Conservation (phyloP, 2,888 invertebrate species). For the Germaria angustata region DNA sequence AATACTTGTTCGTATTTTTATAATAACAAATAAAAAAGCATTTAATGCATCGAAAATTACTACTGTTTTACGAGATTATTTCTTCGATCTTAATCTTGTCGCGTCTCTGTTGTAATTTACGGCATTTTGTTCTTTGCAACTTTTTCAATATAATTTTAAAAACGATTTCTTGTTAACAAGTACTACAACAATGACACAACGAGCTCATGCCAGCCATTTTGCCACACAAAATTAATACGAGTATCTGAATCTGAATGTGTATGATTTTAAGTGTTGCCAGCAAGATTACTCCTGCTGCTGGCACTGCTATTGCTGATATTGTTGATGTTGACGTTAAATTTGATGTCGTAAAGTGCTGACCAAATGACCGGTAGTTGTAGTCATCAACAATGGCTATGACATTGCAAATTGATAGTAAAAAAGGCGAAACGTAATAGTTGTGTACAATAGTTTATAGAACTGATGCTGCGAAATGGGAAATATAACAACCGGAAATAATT, state of each 20-base stretch:
- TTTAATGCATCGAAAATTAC: conserved; percentile 9
- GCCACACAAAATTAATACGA: conserved; percentile 11
- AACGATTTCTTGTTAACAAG: conserved; percentile 38
- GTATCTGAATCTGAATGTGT: background rate
- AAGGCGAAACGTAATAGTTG: conserved; percentile 30
- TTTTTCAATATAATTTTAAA: conserved; percentile 1
- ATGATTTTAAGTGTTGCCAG: conserved; percentile 17
- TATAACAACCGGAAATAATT: conserved; percentile 53
- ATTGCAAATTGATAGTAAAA: conserved; percentile 66
- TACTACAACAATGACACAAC: conserved; percentile 25
- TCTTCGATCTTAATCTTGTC: conserved; percentile 63
- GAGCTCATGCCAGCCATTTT: conserved; percentile 8
- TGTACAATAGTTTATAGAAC: conserved; percentile 40
- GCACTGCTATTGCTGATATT: conserved; percentile 3
- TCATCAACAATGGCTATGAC: conserved; percentile 44
- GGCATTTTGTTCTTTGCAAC: conserved; percentile 21
- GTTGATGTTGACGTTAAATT: conserved; percentile 23
- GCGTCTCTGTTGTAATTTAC: conserved; percentile 62
- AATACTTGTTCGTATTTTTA: background rate
- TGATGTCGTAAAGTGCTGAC: conserved; percentile 51
- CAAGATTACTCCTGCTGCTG: background rate
- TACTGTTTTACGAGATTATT: conserved; percentile 44
- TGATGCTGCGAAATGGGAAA: conserved; percentile 16
- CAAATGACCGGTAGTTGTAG: conserved; percentile 64
- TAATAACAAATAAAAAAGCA: background rate